Percentiles rank a stretch among this genome's conserved stretches.
Conservation (phyloP, 2,797 vertebrate species). For the Neosilurus mollespiculum region DNA sequence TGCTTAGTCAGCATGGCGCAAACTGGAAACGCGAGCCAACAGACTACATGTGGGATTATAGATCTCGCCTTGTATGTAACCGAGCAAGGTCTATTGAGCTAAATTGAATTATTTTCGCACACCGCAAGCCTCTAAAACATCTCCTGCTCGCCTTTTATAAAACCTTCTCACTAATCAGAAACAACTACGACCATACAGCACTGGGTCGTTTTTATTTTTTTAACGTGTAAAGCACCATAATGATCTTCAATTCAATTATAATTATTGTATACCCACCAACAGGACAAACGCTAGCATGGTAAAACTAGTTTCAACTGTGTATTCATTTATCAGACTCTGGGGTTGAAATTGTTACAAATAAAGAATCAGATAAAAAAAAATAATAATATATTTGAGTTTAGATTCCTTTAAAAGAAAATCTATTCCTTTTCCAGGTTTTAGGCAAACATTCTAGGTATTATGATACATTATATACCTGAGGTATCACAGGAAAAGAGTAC, state of each 20-base stretch:
- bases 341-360: too few species aligned
- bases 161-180: neutral
- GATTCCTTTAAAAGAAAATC: too few species aligned
- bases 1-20: constrained; percentile 72
- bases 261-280: neutral
- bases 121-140: constrained; percentile 17
- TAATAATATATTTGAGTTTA: too few species aligned
- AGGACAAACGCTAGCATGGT: neutral
- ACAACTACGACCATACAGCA: neutral
- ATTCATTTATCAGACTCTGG: too few species aligned
- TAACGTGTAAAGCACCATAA: neutral
- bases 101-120: constrained; percentile 70
- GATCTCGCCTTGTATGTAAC: constrained; percentile 69
- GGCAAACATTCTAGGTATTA: too few species aligned
- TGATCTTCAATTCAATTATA: neutral
- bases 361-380: too few species aligned
- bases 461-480: neutral
- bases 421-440: neutral
- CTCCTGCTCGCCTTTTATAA: constrained; percentile 13
- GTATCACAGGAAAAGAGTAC: neutral
- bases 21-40: constrained; percentile 69
- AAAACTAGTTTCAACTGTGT: neutral
- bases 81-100: constrained; percentile 71
- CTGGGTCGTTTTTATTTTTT: neutral
- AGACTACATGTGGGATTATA: constrained; percentile 68